Evolutionary conservation across 2,797 vertebrate genomes (phyloP), one percentile per base, ranked within the genome.

Genomic region (Enteromius fasciolatus): DNA sequence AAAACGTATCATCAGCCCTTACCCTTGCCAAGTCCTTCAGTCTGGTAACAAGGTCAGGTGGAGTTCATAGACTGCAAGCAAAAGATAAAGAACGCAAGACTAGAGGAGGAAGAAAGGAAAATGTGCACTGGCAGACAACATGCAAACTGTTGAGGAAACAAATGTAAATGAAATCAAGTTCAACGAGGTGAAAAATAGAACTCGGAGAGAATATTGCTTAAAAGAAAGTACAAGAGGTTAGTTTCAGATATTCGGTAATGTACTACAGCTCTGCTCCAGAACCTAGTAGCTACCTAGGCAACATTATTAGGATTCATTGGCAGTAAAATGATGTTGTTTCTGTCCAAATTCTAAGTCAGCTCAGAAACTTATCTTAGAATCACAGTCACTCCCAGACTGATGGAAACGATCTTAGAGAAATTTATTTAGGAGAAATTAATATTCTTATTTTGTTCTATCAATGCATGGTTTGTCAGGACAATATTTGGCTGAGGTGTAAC

Each of bases 21-120:
- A 94, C 93, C 89, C 92, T 93, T 92, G 94, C 93, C 80, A 86
- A 89, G 88, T 84, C 89, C 89, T 44, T 91, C 74, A 8, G 86
- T 87, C 88, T 88, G 89, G 88, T 89, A 90, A 92, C 87, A 90
- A 87, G 88, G 88, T 89, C 89, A 93, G 92, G 79, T 90, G 86
- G 59, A 93, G 90, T 87, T 92, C 92, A 92, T 86, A 94, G 85
- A 92, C 89, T 86, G 41, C 92, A 91, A 83, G 78, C 70, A 87
- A 79, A 85, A 44, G 77, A 81, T 54, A 77, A 50, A 77, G 86
- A 52, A 68, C 23, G 88, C 82, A 85, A 80, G 83, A 86, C 86
- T 12, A 84, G 72, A 86, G 17, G 81, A 61, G 15, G 44, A 36
- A 78, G 74, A 57, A 68, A 25, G 66, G 28, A 33, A 52, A 82